phyloP scores from a whole-genome alignment of 2,888 invertebrate genomes.

The Apamea sordens region DNA sequence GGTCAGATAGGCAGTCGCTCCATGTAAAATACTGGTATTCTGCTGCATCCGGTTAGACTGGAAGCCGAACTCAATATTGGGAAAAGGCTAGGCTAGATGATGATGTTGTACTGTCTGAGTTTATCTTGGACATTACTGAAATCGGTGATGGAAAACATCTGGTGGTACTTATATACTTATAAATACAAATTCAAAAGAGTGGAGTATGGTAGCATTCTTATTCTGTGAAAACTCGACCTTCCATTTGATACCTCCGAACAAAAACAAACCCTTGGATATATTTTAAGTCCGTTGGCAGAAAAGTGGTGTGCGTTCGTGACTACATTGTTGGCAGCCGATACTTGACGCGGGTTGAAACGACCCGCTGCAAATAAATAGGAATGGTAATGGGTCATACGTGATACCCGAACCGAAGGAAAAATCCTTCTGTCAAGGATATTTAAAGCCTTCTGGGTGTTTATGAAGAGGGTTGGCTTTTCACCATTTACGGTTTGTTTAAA shows the following conservation, averaged over 20 bases:
- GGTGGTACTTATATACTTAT: neutral
- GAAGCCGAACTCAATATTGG: no score
- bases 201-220: slow-evolving; percentile 1
- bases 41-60: no score
- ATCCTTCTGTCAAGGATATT: slow-evolving; percentile 64
- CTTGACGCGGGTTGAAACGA: slow-evolving; percentile 70
- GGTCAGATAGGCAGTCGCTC: no score
- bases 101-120: neutral
- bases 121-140: neutral
- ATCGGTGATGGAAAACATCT: no score
- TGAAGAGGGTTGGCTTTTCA: slow-evolving; percentile 57
- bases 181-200: neutral
- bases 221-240: slow-evolving; percentile 13
- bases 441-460: slow-evolving; percentile 64
- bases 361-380: slow-evolving; percentile 76
- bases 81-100: no score
- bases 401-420: slow-evolving; percentile 58
- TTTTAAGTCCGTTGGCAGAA: slow-evolving; percentile 63
- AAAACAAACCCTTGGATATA: slow-evolving; percentile 52
- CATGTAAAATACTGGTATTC: no score
- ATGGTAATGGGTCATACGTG: slow-evolving; percentile 77
- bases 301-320: slow-evolving; percentile 78
- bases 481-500: slow-evolving; percentile 54
- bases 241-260: slow-evolving; percentile 35
- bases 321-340: slow-evolving; percentile 73